A percentile compares a stretch with the other conserved stretches of the same genome.
These are phyloP conservation scores for Leptinotarsa peninsularis DNA, from an alignment of 2,888 invertebrate species.

Conservation along the genomic window DNA sequence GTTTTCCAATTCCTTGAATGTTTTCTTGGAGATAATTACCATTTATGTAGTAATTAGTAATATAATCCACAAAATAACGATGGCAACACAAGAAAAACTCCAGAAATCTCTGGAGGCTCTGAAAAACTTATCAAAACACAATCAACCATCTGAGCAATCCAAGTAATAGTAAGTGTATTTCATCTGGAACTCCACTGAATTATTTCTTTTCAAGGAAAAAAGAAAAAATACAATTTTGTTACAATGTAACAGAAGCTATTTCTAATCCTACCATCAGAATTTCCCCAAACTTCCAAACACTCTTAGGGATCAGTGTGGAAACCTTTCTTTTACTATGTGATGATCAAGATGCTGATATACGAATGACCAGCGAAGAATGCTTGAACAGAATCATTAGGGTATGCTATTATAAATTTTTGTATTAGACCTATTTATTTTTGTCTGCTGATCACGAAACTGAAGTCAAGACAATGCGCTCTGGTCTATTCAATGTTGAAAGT, in stretches of 20 bases:
- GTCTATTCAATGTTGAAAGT: too few species aligned
- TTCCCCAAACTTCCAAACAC: slow-evolving; percentile 72
- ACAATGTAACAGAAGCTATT: slow-evolving; percentile 79
- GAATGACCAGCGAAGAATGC: slow-evolving; percentile 86
- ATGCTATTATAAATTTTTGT: slow-evolving; percentile 29
- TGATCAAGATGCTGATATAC: slow-evolving; percentile 81
- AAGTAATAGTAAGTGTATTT: slow-evolving; percentile 44
- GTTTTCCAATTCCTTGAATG: not conserved
- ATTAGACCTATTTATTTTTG: too few species aligned
- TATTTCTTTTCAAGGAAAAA: slow-evolving; percentile 72
- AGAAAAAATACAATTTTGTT: slow-evolving; percentile 80
- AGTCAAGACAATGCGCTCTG: too few species aligned
- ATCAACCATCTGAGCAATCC: slow-evolving; percentile 51
- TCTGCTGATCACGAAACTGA: too few species aligned
- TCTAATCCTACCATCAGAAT: slow-evolving; percentile 73
- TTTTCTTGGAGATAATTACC: not conserved
- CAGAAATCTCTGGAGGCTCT: slow-evolving; percentile 63
- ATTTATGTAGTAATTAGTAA: too few species aligned
- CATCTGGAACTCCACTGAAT: slow-evolving; percentile 10
- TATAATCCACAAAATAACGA: slow-evolving; percentile 36
- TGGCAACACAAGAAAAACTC: slow-evolving; percentile 66
- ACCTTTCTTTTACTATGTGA: slow-evolving; percentile 79
- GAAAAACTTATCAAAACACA: slow-evolving; percentile 52
- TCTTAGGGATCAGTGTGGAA: slow-evolving; percentile 79
- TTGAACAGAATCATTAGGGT: slow-evolving; percentile 81